Percentiles rank a stretch among this genome's conserved stretches.
phyloP scores from a whole-genome alignment of 2,797 vertebrate species.

The Hapalemur alaotrensis region DNA sequence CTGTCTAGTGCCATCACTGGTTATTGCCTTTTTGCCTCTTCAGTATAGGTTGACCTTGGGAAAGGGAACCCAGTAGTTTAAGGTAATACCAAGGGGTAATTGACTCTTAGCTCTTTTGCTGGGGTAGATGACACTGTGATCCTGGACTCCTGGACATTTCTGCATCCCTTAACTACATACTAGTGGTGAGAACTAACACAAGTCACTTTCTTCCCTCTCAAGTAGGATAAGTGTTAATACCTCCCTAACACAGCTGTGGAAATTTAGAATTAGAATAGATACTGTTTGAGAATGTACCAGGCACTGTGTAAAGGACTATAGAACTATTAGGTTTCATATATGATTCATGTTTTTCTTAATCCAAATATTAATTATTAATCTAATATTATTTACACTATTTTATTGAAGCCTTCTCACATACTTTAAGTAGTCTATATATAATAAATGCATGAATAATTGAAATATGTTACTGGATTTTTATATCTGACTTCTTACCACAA shows the following conservation, averaged over 20 bases:
- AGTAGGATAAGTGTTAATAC: background rate
- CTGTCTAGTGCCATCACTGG: background rate
- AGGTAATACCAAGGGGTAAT: background rate
- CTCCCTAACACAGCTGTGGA: background rate
- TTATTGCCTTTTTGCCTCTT: background rate
- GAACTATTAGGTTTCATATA: constrained; percentile 3
- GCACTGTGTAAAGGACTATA: background rate
- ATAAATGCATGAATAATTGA: constrained; percentile 16
- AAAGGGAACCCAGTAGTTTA: background rate
- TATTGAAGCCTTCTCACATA: constrained; percentile 21
- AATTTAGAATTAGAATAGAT: constrained; percentile 3
- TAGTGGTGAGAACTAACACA: constrained; percentile 32
- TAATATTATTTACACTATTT: constrained; percentile 34
- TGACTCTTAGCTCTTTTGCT: background rate
- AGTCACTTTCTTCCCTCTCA: constrained; percentile 3
- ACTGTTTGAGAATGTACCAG: background rate
- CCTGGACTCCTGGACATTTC: constrained; percentile 2
- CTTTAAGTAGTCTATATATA: constrained; percentile 38
- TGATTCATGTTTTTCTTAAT: constrained; percentile 18
- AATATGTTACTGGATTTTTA: constrained; percentile 24
- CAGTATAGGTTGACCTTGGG: background rate
- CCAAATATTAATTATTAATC: constrained; percentile 23
- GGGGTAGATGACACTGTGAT: background rate
- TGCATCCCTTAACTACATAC: background rate
- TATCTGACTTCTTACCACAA: background rate